Conservation (phyloP, 2,113 vertebrate species). For the Regulus satrapa region DNA sequence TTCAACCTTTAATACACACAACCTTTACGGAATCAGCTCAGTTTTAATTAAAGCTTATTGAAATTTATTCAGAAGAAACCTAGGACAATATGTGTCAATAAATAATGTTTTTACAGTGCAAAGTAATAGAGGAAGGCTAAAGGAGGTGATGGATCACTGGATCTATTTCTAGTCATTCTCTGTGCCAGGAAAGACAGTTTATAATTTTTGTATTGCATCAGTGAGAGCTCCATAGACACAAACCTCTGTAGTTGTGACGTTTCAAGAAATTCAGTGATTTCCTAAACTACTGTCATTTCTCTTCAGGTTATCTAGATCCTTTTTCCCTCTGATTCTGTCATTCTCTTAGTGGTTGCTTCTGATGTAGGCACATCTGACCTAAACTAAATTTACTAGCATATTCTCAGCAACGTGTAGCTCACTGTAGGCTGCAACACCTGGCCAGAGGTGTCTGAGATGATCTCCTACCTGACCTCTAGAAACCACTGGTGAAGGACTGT, state of each 20-base stretch:
- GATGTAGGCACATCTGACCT: background rate
- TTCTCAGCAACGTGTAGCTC: background rate
- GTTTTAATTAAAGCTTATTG: slow-evolving; percentile 18
- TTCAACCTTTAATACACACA: background rate
- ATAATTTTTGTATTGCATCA: background rate
- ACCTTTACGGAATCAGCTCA: background rate
- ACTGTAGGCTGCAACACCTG: background rate
- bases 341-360: background rate
- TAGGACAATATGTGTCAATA: background rate
- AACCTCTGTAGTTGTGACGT: background rate
- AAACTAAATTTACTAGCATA: background rate
- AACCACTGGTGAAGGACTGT: background rate
- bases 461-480: background rate
- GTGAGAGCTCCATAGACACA: background rate
- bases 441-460: background rate
- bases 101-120: background rate
- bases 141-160: background rate
- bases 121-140: background rate
- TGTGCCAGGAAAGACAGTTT: background rate
- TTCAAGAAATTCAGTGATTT: background rate
- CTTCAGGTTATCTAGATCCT: background rate
- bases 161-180: background rate
- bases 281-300: background rate
- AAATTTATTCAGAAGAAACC: background rate
- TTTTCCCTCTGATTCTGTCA: background rate